Conservation (phyloP, 2,888 invertebrate species). For the Meteorus colon region DNA sequence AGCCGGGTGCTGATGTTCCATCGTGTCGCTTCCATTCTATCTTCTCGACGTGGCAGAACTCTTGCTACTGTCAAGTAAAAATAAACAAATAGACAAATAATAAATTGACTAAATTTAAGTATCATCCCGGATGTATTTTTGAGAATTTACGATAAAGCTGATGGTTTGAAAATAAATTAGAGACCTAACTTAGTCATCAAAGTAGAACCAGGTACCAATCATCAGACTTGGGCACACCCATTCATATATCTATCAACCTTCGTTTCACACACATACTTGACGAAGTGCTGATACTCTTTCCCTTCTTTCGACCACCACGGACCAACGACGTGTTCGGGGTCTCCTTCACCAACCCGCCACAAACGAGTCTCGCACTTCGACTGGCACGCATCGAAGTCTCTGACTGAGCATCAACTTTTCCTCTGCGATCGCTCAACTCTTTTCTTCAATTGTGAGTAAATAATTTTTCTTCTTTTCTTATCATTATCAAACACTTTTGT, state of each 20-base stretch:
- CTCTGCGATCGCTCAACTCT: background rate
- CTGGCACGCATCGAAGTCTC: constrained; percentile 68
- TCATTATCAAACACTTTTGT: too few species aligned
- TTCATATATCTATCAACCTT: constrained; percentile 1
- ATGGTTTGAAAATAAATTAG: background rate
- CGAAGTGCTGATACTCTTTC: background rate
- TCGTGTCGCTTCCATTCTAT: background rate
- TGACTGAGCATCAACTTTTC: constrained; percentile 50
- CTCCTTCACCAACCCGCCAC: constrained; percentile 70
- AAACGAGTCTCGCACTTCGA: constrained; percentile 72
- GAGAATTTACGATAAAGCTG: background rate
- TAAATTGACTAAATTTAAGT: background rate
- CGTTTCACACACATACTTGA: constrained; percentile 36
- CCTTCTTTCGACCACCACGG: constrained; percentile 61
- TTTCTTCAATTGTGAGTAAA: constrained; percentile 15
- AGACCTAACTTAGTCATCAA: background rate
- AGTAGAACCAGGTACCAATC: background rate
- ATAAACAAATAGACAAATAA: background rate
- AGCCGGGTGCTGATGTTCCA: constrained; percentile 9
- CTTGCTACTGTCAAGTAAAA: background rate
- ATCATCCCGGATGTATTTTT: background rate
- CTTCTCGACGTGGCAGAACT: background rate
- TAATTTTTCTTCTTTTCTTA: background rate
- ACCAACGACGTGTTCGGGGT: constrained; percentile 68
- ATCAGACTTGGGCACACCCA: background rate